Conservation (phyloP, 2,113 vertebrate species). For the Eptatretus burgeri region DNA sequence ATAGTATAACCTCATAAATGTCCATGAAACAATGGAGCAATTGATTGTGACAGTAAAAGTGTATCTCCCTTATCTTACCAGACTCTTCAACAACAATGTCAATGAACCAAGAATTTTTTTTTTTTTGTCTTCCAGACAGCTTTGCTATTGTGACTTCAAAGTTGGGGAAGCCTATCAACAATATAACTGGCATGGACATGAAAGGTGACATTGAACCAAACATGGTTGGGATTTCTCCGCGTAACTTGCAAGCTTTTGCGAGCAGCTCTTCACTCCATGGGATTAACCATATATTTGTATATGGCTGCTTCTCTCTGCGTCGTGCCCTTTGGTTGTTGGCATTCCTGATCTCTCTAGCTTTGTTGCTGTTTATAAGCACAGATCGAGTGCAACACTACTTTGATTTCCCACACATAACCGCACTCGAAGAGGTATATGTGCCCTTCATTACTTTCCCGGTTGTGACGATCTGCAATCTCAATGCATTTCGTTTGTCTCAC, state of each 20-base stretch:
- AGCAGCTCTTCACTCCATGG: constrained; percentile 64
- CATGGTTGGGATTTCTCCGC: constrained; percentile 37
- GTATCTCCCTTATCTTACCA: too few species aligned
- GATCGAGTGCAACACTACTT: constrained; percentile 75
- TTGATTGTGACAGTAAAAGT: too few species aligned
- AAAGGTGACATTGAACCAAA: constrained; percentile 57
- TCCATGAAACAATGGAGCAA: too few species aligned
- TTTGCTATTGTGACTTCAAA: too few species aligned
- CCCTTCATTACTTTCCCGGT: constrained; percentile 67
- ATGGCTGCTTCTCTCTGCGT: constrained; percentile 33
- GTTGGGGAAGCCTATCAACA: too few species aligned
- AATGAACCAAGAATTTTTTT: too few species aligned
- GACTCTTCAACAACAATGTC: too few species aligned
- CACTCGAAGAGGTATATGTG: constrained; percentile 57
- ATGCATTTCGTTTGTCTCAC: constrained; percentile 54
- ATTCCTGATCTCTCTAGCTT: constrained; percentile 46
- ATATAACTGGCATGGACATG: constrained; percentile 34
- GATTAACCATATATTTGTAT: constrained; percentile 61
- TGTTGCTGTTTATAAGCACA: constrained; percentile 52
- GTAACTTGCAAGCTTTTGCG: constrained; percentile 61
- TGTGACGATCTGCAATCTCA: constrained; percentile 85
- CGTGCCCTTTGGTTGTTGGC: constrained; percentile 60
- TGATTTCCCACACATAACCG: constrained; percentile 78
- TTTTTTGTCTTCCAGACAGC: too few species aligned
- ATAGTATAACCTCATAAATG: too few species aligned